Evolutionary conservation across 2,888 invertebrate genomes (phyloP), one percentile per base, ranked within the genome.

Genomic region (Neria commutata): DNA sequence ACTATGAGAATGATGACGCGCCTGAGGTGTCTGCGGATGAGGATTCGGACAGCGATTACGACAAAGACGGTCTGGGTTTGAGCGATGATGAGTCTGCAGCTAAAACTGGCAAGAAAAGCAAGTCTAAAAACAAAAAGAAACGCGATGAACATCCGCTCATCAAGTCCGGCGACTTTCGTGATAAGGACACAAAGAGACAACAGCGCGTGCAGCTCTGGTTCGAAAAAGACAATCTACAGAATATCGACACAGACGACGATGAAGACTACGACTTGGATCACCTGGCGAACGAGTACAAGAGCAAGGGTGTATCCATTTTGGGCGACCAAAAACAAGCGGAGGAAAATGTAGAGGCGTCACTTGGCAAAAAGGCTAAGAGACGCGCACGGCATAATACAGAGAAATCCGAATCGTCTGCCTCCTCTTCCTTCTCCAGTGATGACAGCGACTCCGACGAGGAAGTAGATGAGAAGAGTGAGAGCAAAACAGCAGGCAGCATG

Each of bases 201-300:
- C 88, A 89, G 69, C 92, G 92, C 77, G 94, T 94, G 0, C 88
- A 93, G 69, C 82, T 93, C 29, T 95, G 95, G 94, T 93, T 93
- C 80, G 89, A 94, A 73, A 90, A 93, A 74, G 93, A 93, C 63
- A 86, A 86, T 67, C 91, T 95, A 66, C 90, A 92, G 76, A 87
- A 91, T 71, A 81, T 95, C 21, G 88, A 91, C 66, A 87, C 89
- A 61, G 94, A 93, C 58, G 90, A 89, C 47, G 95, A 94, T 75
- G 95, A 94, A 79, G 94, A 94, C 68, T 87, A 86, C 6, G 96
- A 96, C 82, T 84, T 96, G 64, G 91, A 95, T 74, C 88, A 88
- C 75, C 85, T 95, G 82, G 86, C 89, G 2, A 87, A 87, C 68
- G 86, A 87, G 37, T 90, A 87, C 68, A 88, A 89, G 70, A 86